Evolutionary conservation across 2,113 vertebrate species (phyloP).

Genomic region (Gymnorhina tibicen): DNA sequence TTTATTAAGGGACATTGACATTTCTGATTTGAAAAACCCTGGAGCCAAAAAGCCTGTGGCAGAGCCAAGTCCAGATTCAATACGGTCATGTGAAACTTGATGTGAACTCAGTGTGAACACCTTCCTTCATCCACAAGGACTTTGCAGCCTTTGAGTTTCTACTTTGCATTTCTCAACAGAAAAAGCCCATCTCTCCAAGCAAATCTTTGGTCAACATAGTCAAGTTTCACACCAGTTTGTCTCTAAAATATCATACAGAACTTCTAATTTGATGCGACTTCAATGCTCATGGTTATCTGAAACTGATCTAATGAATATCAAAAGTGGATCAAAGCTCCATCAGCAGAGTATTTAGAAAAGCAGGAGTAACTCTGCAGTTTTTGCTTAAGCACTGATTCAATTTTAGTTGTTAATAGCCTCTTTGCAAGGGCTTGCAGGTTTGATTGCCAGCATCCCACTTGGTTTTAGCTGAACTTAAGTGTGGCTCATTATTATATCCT

Average conservation of each 20-base stretch:
- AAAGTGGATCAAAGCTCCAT: neutral
- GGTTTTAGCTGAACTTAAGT: neutral
- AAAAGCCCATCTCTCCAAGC: neutral
- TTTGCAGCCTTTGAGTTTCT: neutral
- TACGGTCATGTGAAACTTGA: rapidly evolving
- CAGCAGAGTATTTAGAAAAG: neutral
- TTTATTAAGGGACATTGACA: neutral
- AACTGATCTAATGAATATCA: neutral
- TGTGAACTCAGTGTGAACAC: neutral
- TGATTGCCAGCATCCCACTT: neutral
- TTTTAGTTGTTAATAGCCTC: neutral
- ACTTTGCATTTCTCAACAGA: neutral
- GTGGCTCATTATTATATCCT: neutral
- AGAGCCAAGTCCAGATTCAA: neutral
- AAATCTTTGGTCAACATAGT: neutral
- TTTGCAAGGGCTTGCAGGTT: neutral
- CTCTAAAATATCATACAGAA: neutral
- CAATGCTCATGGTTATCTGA: neutral
- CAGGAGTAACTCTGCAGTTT: neutral
- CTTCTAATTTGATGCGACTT: neutral
- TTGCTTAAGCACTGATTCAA: neutral
- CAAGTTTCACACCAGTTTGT: constrained; percentile 15
- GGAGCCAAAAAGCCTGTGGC: neutral
- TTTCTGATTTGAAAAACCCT: neutral
- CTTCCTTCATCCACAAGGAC: neutral